phyloP scores from a whole-genome alignment of 2,113 vertebrate species.

The Theristicus caerulescens region DNA sequence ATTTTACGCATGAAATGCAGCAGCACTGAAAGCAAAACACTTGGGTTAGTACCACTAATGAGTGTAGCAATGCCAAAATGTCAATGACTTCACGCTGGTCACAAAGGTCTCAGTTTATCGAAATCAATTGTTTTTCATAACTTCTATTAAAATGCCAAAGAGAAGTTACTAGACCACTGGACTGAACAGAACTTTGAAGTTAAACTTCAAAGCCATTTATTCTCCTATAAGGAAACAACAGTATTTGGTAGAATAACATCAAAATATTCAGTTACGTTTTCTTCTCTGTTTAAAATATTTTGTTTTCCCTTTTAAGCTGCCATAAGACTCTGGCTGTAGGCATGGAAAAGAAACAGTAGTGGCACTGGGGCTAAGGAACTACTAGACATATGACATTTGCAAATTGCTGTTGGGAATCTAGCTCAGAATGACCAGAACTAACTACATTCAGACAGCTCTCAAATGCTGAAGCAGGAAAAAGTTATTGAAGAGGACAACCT shows the following conservation, averaged over 20 bases:
- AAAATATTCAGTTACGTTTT: neutral
- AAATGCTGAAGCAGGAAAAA: neutral
- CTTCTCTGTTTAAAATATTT: neutral
- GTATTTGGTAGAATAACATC: neutral
- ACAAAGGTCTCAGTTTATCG: conserved; percentile 38
- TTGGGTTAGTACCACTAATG: conserved; percentile 28
- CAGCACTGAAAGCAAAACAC: conserved; percentile 36
- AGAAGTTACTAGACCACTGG: conserved; percentile 6
- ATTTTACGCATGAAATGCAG: conserved; percentile 14
- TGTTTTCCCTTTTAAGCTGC: neutral
- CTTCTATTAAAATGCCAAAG: conserved; percentile 60
- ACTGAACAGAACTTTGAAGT: neutral
- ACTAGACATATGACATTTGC: neutral
- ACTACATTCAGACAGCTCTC: neutral
- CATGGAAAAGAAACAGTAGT: neutral
- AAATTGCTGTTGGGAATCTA: neutral
- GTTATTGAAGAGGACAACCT: neutral
- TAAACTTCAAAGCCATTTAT: neutral
- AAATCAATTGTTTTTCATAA: conserved; percentile 34
- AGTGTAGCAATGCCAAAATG: conserved; percentile 42
- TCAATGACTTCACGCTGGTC: conserved; percentile 32
- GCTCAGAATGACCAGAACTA: neutral
- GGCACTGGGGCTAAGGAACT: neutral
- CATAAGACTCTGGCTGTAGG: neutral
- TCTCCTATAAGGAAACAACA: neutral